phyloP scores from a whole-genome alignment of 1,140 invertebrate genomes.

The Drosophila ogumai region DNA sequence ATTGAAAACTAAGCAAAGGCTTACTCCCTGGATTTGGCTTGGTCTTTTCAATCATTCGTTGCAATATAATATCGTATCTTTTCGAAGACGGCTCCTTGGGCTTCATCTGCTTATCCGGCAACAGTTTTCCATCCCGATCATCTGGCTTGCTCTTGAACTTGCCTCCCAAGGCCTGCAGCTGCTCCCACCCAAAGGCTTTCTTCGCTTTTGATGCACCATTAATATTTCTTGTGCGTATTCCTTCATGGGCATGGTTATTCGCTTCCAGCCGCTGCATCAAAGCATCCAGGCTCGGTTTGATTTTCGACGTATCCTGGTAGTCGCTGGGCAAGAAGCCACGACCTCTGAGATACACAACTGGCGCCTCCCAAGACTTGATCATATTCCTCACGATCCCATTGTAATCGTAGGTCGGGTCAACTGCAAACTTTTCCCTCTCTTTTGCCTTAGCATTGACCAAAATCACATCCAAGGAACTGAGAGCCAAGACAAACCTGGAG shows the following conservation, averaged over 20 bases:
- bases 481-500: slow-evolving; percentile 27
- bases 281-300: slow-evolving; percentile 59
- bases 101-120: not conserved
- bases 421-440: not conserved
- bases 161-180: not conserved
- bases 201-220: not conserved
- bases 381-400: slow-evolving; percentile 53
- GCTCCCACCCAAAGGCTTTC: slow-evolving; percentile 3
- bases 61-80: slow-evolving; percentile 23
- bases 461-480: not conserved
- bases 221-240: too few relatives aligned
- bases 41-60: slow-evolving; percentile 46
- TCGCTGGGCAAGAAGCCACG: slow-evolving; percentile 58
- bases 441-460: not conserved
- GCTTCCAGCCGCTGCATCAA: slow-evolving; percentile 39
- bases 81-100: not conserved
- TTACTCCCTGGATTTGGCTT: not conserved
- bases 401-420: slow-evolving; percentile 17
- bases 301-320: slow-evolving; percentile 55
- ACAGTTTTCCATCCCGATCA: not conserved
- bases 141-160: not conserved
- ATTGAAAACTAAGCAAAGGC: too few relatives aligned
- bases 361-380: slow-evolving; percentile 67
- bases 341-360: slow-evolving; percentile 51
- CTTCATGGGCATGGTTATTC: not conserved